These are phyloP conservation scores for Clupea harengus DNA, from an alignment of 2,113 vertebrate genomes.

Conservation along the genomic window DNA sequence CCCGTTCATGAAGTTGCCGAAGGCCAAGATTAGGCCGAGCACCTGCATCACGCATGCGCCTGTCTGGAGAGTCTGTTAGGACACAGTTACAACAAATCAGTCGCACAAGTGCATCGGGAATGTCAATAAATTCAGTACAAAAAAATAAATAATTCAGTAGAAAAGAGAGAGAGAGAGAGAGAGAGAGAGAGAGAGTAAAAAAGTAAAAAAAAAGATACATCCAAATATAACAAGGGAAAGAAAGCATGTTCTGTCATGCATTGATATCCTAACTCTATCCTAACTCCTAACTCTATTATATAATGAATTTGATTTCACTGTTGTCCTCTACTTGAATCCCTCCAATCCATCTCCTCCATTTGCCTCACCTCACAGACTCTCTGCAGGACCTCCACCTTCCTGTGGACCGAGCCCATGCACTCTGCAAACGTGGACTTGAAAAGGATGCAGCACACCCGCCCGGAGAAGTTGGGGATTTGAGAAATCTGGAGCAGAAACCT, in stretches of 20 bases:
- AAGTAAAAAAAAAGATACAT: neutral
- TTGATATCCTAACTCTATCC: no score
- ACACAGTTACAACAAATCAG: neutral
- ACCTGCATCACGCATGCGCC: constrained; percentile 80
- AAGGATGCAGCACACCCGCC: constrained; percentile 92
- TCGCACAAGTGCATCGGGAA: neutral
- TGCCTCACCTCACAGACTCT: constrained; percentile 84
- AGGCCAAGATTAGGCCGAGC: constrained; percentile 87
- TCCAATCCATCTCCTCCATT: neutral
- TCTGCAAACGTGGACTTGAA: constrained; percentile 93
- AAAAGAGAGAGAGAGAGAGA: no score
- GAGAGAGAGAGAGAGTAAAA: no score
- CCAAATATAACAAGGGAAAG: neutral
- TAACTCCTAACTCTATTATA: no score
- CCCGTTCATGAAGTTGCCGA: constrained; percentile 97
- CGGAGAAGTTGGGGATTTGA: constrained; percentile 92
- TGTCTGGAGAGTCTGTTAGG: constrained; percentile 75
- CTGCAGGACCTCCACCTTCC: constrained; percentile 89
- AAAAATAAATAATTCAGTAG: no score
- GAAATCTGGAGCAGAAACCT: constrained; percentile 94
- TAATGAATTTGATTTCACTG: neutral
- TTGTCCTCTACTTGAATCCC: neutral
- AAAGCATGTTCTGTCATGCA: no score
- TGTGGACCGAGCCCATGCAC: constrained; percentile 81
- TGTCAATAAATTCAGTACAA: neutral